Conservation (phyloP, 2,113 vertebrate genomes). For the Oncorhynchus masou region DNA sequence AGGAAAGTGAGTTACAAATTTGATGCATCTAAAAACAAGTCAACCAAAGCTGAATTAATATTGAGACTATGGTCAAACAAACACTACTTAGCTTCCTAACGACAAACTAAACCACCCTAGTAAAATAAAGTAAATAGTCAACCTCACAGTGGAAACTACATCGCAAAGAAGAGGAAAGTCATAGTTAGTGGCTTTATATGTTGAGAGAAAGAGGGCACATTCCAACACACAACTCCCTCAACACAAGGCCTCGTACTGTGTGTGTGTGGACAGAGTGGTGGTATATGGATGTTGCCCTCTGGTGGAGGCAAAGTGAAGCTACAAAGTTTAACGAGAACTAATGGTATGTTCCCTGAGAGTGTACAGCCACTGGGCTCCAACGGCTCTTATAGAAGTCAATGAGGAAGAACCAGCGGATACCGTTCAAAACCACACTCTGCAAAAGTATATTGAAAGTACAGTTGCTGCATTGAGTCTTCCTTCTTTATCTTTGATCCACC, state of each 20-base stretch:
- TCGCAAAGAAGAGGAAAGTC: not conserved
- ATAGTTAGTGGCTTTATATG: slow-evolving; percentile 16
- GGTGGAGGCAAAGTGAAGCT: slow-evolving; percentile 11
- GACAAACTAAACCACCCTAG: not conserved
- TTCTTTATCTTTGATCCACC: too few species aligned
- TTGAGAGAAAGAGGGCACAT: not conserved
- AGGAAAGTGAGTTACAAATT: not conserved
- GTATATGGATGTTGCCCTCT: slow-evolving; percentile 44
- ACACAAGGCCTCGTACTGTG: not conserved
- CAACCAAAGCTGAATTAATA: not conserved
- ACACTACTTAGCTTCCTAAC: not conserved
- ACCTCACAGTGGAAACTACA: not conserved
- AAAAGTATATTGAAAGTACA: too few species aligned
- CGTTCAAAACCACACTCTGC: too few species aligned
- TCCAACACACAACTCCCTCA: not conserved
- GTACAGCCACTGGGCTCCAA: too few species aligned
- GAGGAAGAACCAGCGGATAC: too few species aligned
- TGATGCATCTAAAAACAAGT: slow-evolving; percentile 22
- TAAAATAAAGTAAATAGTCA: not conserved
- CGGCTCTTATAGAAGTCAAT: too few species aligned
- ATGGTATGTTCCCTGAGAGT: not conserved
- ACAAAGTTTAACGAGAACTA: not conserved
- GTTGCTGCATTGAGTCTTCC: too few species aligned
- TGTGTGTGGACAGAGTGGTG: not conserved
- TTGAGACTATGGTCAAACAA: not conserved